Conservation (phyloP, 2,797 vertebrate genomes). For the Pangasius sanitwongsei region DNA sequence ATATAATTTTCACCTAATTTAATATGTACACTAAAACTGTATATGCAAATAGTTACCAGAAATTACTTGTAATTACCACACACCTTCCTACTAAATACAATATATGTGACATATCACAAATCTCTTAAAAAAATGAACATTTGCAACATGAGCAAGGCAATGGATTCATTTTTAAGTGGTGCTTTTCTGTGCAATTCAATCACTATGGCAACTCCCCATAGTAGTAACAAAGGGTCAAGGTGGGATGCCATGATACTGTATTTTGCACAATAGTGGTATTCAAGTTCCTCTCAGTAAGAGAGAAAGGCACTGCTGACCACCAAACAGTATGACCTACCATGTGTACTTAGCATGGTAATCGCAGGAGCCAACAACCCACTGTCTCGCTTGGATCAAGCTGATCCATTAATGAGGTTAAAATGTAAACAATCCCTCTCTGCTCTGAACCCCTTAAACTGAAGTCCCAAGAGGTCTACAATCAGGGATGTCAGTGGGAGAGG, state of each 20-base stretch:
- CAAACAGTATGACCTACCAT: slow-evolving; percentile 35
- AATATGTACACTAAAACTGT: not conserved
- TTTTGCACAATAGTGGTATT: slow-evolving; percentile 28
- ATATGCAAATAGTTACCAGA: not conserved
- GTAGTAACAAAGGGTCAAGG: slow-evolving; percentile 36
- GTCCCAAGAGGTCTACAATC: slow-evolving; percentile 19
- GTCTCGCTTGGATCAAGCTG: slow-evolving; percentile 15
- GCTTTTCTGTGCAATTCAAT: slow-evolving; percentile 29
- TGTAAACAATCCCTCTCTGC: slow-evolving; percentile 39
- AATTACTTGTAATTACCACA: not conserved
- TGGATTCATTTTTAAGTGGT: not conserved
- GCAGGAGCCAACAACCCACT: not conserved
- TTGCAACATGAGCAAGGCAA: not conserved
- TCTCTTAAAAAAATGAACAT: not conserved
- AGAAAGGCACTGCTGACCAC: slow-evolving; percentile 35
- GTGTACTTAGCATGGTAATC: slow-evolving; percentile 17
- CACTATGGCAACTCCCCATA: slow-evolving; percentile 15
- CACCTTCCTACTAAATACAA: not conserved
- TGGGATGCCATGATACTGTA: slow-evolving; percentile 29
- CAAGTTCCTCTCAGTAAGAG: slow-evolving; percentile 20
- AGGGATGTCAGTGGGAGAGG: slow-evolving; percentile 23
- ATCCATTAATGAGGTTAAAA: slow-evolving; percentile 44
- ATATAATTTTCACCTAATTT: not conserved
- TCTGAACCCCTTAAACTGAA: slow-evolving; percentile 15
- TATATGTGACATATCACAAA: not conserved